Conservation (phyloP, 2,113 vertebrate genomes). For the Hyperoodon ampullatus region DNA sequence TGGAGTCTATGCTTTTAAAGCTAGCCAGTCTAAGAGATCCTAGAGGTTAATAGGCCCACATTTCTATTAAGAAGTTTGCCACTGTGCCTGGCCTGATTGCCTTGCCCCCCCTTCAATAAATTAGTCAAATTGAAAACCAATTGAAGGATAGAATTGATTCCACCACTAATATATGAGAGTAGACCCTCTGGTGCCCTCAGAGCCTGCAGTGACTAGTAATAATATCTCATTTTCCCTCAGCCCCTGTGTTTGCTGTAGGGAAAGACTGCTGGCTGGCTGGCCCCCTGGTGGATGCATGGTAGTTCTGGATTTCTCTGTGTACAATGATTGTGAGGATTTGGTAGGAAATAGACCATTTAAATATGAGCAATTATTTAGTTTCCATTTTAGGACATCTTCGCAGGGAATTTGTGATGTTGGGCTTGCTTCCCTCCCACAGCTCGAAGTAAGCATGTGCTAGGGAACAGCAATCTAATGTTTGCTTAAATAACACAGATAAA, state of each 20-base stretch:
- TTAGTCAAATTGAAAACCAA: slow-evolving; percentile 71
- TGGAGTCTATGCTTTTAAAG: slow-evolving; percentile 41
- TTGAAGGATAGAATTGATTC: slow-evolving; percentile 53
- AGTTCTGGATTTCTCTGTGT: slow-evolving; percentile 32
- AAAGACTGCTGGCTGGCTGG: slow-evolving; percentile 11
- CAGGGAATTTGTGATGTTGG: neutral
- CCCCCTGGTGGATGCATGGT: slow-evolving; percentile 72
- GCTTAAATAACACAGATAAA: neutral
- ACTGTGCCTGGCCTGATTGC: neutral
- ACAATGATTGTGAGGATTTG: neutral
- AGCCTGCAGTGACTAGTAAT: slow-evolving; percentile 27
- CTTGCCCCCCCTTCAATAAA: slow-evolving; percentile 50
- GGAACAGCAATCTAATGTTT: neutral
- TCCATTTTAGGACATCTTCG: neutral
- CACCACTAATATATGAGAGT: neutral
- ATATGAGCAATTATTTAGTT: neutral
- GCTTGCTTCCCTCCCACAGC: neutral
- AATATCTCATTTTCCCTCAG: neutral
- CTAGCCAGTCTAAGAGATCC: neutral
- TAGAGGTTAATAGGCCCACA: slow-evolving; percentile 27
- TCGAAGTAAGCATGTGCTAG: neutral
- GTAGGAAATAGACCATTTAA: slow-evolving; percentile 23
- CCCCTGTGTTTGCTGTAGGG: neutral
- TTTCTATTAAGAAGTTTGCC: slow-evolving; percentile 47
- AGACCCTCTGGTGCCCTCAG: slow-evolving; percentile 34